These are phyloP conservation scores for Neoscelio sp. DNA, from an alignment of 2,888 invertebrate species.

Conservation along the genomic window DNA sequence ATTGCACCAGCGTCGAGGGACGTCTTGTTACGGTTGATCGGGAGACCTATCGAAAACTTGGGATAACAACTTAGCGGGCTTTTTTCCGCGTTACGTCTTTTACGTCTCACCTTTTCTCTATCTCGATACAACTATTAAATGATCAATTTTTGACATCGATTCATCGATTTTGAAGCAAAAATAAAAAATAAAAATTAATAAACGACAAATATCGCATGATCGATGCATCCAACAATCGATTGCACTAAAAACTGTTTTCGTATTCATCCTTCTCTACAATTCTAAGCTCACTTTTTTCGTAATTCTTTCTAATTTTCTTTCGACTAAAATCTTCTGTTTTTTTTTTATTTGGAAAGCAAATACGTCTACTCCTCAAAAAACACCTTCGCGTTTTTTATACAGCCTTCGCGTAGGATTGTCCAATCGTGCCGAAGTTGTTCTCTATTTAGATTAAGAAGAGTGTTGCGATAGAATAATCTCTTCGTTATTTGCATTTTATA, in stretches of 20 bases:
- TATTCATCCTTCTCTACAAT: too few species aligned
- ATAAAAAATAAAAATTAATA: conserved; percentile 6
- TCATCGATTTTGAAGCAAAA: conserved; percentile 45
- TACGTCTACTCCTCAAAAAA: conserved; percentile 30
- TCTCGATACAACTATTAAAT: conserved; percentile 31
- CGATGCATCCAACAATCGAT: conserved; percentile 6
- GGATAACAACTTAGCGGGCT: conserved; percentile 74
- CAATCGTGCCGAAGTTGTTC: conserved; percentile 44
- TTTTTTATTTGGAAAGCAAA: conserved; percentile 28
- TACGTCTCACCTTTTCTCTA: conserved; percentile 18
- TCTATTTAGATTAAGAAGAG: conserved; percentile 34
- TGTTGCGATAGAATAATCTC: conserved; percentile 14
- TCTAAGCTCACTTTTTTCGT: conserved; percentile 7
- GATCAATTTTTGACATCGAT: conserved; percentile 8
- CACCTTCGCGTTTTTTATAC: conserved; percentile 58
- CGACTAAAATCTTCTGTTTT: neutral
- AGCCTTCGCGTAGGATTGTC: conserved; percentile 42
- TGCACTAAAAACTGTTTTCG: neutral
- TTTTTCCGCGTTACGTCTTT: conserved; percentile 8
- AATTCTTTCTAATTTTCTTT: conserved; percentile 1
- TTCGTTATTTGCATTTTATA: conserved; percentile 50
- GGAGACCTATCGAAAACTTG: conserved; percentile 83
- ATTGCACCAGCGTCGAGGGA: conserved; percentile 83
- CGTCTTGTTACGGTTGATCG: conserved; percentile 83
- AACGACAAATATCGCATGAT: conserved; percentile 1